A percentile compares a stretch with the other conserved stretches of the same genome.
Evolutionary conservation across 2,113 vertebrate genomes (phyloP).

Genomic region (Halichoeres trimaculatus): DNA sequence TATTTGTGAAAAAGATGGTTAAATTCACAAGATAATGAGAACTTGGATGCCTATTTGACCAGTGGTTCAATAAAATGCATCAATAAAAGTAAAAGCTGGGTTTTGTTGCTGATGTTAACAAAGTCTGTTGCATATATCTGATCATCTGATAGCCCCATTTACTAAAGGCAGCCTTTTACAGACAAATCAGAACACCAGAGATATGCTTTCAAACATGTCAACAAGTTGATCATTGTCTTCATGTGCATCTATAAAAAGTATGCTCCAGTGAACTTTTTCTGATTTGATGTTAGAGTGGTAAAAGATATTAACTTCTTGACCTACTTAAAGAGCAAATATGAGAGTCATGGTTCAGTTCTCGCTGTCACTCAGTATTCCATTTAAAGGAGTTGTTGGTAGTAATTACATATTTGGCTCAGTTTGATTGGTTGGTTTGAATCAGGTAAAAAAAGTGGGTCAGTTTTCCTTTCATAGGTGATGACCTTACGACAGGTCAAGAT

Average conservation of each 20-base stretch:
- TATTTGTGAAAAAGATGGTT: slow-evolving; percentile 50
- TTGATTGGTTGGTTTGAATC: background rate
- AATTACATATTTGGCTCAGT: background rate
- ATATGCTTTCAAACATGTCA: background rate
- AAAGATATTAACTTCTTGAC: background rate
- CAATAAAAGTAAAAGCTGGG: slow-evolving; percentile 39
- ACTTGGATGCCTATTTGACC: slow-evolving; percentile 69
- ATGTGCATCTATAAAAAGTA: slow-evolving; percentile 4
- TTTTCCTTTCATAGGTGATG: background rate
- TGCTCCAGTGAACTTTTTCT: slow-evolving; percentile 1
- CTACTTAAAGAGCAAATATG: background rate
- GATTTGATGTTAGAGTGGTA: background rate
- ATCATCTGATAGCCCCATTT: background rate
- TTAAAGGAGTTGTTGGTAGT: background rate
- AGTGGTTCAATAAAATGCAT: slow-evolving; percentile 77
- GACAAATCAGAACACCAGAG: background rate
- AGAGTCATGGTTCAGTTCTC: background rate
- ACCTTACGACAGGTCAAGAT: background rate
- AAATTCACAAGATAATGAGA: slow-evolving; percentile 65
- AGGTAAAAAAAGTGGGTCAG: background rate
- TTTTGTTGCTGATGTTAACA: background rate
- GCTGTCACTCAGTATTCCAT: background rate
- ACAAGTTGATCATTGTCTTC: background rate
- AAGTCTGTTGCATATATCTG: too few species aligned
- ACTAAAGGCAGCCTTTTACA: too few species aligned